A percentile compares a stretch with the other conserved stretches of the same genome.
These are phyloP conservation scores for Polia nebulosa DNA, from an alignment of 2,888 invertebrate species.

Conservation along the genomic window DNA sequence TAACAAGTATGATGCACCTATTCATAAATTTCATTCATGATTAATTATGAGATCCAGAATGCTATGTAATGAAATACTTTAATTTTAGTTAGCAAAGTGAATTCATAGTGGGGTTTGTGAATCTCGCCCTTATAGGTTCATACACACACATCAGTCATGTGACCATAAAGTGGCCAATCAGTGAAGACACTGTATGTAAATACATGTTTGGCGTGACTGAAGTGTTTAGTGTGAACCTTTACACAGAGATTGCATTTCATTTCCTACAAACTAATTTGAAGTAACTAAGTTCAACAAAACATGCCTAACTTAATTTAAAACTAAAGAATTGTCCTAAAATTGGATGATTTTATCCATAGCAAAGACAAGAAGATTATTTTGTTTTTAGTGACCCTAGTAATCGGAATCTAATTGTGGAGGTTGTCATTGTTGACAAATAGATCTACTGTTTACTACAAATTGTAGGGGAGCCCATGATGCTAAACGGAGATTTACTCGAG, in stretches of 20 bases:
- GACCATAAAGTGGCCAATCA: too few relatives aligned
- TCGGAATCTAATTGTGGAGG: neutral
- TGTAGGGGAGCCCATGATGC: too few relatives aligned
- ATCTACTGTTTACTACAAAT: slow-evolving; percentile 8
- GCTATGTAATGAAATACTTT: slow-evolving; percentile 8
- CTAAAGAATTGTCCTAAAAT: neutral
- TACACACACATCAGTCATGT: neutral
- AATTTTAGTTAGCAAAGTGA: neutral
- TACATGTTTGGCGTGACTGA: too few relatives aligned
- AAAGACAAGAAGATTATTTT: neutral
- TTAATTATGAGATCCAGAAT: too few relatives aligned
- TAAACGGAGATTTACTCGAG: too few relatives aligned
- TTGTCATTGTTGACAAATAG: neutral
- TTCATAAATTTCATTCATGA: neutral
- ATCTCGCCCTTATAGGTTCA: neutral
- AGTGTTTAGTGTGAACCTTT: too few relatives aligned
- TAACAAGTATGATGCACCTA: neutral
- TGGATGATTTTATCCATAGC: too few relatives aligned
- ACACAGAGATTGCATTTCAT: too few relatives aligned
- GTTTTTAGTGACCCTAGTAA: neutral
- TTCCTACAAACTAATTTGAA: neutral
- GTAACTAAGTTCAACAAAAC: neutral
- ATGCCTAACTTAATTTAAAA: slow-evolving; percentile 1
- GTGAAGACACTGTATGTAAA: too few relatives aligned
- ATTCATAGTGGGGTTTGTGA: neutral